phyloP scores from a whole-genome alignment of 2,888 invertebrate species.

The Argyra leucocephala region DNA sequence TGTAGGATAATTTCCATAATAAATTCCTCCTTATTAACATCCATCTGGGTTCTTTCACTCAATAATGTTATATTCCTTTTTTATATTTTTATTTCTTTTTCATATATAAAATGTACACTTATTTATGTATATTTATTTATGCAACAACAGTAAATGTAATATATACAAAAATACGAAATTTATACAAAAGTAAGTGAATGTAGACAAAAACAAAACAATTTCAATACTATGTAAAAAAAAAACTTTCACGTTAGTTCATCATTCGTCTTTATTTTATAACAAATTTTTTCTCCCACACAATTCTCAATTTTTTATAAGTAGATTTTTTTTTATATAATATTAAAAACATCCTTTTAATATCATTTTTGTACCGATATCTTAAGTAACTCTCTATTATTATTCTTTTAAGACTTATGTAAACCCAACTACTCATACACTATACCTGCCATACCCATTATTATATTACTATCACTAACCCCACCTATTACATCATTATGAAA shows the following conservation, averaged over 20 bases:
- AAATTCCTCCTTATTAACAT: conserved; percentile 30
- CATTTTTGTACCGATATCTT: too few species aligned
- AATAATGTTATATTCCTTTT: conserved; percentile 25
- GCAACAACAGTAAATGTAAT: not conserved
- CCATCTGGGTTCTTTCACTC: conserved; percentile 28
- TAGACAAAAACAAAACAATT: not conserved
- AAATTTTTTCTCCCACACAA: not conserved
- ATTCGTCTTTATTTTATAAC: not conserved
- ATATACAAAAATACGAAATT: not conserved
- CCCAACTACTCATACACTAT: too few species aligned
- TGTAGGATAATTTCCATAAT: conserved; percentile 19
- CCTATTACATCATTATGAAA: too few species aligned
- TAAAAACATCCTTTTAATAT: too few species aligned
- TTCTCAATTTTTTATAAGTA: conserved; percentile 20
- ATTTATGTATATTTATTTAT: too few species aligned
- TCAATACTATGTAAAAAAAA: not conserved
- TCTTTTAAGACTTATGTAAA: too few species aligned
- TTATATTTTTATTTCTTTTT: too few species aligned
- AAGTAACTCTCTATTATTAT: too few species aligned
- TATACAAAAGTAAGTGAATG: not conserved
- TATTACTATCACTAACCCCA: too few species aligned
- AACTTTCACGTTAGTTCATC: not conserved
- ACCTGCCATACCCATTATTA: too few species aligned
- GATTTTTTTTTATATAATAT: too few species aligned
- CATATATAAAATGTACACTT: too few species aligned